A percentile compares a stretch with the other conserved stretches of the same genome.
phyloP scores from a whole-genome alignment of 1,140 invertebrate species.

The Asobara japonica region DNA sequence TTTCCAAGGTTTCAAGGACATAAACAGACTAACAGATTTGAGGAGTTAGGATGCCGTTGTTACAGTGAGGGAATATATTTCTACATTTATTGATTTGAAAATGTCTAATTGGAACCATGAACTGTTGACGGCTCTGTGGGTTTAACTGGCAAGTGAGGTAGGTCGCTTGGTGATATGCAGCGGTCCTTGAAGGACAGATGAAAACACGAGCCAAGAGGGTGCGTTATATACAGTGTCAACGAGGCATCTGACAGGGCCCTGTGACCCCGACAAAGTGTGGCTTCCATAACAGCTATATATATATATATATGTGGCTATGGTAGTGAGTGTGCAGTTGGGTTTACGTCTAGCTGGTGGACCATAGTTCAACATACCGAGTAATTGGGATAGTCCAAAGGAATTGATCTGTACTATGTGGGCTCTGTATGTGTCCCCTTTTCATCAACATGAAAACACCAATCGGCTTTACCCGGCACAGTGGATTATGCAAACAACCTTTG shows the following conservation, averaged over 20 bases:
- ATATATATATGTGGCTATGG: background rate
- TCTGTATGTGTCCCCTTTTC: background rate
- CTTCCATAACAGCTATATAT: background rate
- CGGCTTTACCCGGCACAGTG: background rate
- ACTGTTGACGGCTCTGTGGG: background rate
- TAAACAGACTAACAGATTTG: no score
- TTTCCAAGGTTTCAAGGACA: no score
- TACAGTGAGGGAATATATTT: no score
- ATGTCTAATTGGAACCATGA: background rate
- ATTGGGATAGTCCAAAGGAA: slow-evolving; percentile 8
- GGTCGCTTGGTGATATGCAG: background rate
- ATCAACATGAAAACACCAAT: slow-evolving; percentile 8
- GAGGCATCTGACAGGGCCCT: background rate
- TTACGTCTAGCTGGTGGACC: background rate
- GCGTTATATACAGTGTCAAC: background rate
- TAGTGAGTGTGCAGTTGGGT: background rate
- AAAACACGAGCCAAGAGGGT: background rate
- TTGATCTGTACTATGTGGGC: background rate
- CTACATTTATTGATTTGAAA: no score
- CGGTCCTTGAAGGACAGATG: background rate
- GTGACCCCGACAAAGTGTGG: background rate
- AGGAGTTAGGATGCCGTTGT: no score
- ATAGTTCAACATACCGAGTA: slow-evolving; percentile 3
- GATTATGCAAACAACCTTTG: slow-evolving; percentile 10
- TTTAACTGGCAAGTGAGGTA: background rate